Conservation (phyloP, 2,888 invertebrate species). For the Mamestra brassicae region DNA sequence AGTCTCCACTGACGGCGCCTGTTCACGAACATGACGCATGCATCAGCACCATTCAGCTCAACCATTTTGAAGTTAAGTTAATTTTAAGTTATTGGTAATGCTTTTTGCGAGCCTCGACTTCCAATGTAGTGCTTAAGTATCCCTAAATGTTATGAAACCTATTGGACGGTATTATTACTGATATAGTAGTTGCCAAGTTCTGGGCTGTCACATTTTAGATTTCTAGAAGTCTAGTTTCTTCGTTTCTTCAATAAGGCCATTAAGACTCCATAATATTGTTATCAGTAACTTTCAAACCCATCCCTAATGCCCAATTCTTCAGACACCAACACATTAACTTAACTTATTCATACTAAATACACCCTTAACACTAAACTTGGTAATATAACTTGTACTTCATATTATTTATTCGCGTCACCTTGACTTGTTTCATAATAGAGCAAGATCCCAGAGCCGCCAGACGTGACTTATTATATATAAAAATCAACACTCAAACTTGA, state of each 20-base stretch:
- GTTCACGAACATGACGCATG: too few relatives aligned
- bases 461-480: too few relatives aligned
- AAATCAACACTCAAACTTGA: too few relatives aligned
- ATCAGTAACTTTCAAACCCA: not conserved
- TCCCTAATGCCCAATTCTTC: slow-evolving; percentile 5
- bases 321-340: slow-evolving; percentile 16
- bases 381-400: slow-evolving; percentile 38
- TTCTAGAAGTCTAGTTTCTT: not conserved
- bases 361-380: slow-evolving; percentile 46
- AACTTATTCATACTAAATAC: slow-evolving; percentile 43
- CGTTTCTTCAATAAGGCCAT: not conserved
- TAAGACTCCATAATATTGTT: not conserved
- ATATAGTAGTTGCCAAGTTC: not conserved
- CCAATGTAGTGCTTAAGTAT: too few relatives aligned
- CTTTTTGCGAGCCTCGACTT: too few relatives aligned
- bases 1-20: too few relatives aligned
- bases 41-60: too few relatives aligned
- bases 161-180: too few relatives aligned
- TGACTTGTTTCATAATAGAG: slow-evolving; percentile 31
- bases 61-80: too few relatives aligned
- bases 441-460: too few relatives aligned
- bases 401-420: slow-evolving; percentile 59
- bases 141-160: too few relatives aligned
- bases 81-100: too few relatives aligned
- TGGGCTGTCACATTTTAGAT: not conserved